Evolutionary conservation across 2,113 vertebrate species (phyloP).

Genomic region (Siniperca chuatsi): DNA sequence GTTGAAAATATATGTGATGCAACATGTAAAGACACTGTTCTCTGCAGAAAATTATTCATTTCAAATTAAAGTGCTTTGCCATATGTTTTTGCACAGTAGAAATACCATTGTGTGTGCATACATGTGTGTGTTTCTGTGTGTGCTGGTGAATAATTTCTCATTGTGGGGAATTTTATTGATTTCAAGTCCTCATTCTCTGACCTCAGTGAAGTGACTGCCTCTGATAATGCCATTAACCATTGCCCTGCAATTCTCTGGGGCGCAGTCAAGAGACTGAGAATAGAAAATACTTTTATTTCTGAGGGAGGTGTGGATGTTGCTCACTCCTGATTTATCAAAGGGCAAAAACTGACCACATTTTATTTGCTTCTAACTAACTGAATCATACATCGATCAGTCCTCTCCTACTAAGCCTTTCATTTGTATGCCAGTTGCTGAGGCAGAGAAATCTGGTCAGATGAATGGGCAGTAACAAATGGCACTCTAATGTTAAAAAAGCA

Average conservation of each 20-base stretch:
- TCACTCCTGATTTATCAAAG: conserved; percentile 56
- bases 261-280: conserved; percentile 58
- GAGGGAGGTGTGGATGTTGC: conserved; percentile 50
- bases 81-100: conserved; percentile 4
- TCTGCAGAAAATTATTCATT: not conserved
- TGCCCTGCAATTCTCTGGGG: conserved; percentile 62
- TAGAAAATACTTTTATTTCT: conserved; percentile 64
- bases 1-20: not conserved
- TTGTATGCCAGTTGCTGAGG: conserved; percentile 38
- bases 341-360: conserved; percentile 48
- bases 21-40: not conserved
- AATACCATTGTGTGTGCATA: conserved; percentile 3
- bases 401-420: conserved; percentile 49
- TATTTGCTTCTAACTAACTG: conserved; percentile 62
- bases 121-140: conserved; percentile 11
- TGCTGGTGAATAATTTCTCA: conserved; percentile 52
- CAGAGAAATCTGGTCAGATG: conserved; percentile 31
- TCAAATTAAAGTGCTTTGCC: conserved; percentile 7
- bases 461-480: conserved; percentile 30
- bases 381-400: conserved; percentile 51
- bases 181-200: conserved; percentile 66
- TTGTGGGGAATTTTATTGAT: conserved; percentile 60
- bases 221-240: conserved; percentile 75
- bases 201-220: conserved; percentile 69
- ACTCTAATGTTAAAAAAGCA: conserved; percentile 17